phyloP scores from a whole-genome alignment of 2,113 vertebrate species.

The Cyrtonyx montezumae region DNA sequence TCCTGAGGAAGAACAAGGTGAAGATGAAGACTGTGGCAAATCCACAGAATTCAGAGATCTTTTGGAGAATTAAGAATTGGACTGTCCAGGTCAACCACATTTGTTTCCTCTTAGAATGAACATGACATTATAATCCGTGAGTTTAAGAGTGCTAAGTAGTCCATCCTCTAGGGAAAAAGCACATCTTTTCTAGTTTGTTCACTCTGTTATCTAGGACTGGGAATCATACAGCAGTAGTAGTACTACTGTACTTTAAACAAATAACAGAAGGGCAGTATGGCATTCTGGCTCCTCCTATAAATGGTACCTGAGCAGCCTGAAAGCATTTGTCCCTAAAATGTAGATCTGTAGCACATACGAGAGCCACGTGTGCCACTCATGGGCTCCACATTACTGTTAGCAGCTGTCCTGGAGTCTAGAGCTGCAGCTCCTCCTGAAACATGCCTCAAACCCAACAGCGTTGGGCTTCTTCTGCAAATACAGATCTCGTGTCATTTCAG shows the following conservation, averaged over 20 bases:
- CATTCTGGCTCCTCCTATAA: not conserved
- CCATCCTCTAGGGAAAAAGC: not conserved
- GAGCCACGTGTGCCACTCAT: not conserved
- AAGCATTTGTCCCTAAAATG: not conserved
- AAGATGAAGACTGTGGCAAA: slow-evolving; percentile 38
- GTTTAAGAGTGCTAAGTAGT: not conserved
- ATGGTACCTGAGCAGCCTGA: not conserved
- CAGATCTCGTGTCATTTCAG: not conserved
- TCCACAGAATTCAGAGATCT: not conserved
- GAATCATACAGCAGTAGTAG: not conserved
- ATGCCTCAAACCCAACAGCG: not conserved
- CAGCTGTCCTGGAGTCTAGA: not conserved
- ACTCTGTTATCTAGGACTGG: not conserved
- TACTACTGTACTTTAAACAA: not conserved
- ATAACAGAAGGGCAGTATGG: not conserved
- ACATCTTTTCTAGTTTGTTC: not conserved
- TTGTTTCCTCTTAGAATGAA: not conserved
- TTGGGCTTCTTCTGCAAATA: not conserved
- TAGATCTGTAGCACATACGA: not conserved
- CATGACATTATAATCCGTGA: not conserved
- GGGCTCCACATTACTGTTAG: not conserved
- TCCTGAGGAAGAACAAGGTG: slow-evolving; percentile 89
- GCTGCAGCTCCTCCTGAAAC: not conserved
- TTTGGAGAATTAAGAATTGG: not conserved
- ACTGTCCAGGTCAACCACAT: not conserved